phyloP scores from a whole-genome alignment of 2,888 invertebrate genomes.

The Meandrusa payeni region DNA sequence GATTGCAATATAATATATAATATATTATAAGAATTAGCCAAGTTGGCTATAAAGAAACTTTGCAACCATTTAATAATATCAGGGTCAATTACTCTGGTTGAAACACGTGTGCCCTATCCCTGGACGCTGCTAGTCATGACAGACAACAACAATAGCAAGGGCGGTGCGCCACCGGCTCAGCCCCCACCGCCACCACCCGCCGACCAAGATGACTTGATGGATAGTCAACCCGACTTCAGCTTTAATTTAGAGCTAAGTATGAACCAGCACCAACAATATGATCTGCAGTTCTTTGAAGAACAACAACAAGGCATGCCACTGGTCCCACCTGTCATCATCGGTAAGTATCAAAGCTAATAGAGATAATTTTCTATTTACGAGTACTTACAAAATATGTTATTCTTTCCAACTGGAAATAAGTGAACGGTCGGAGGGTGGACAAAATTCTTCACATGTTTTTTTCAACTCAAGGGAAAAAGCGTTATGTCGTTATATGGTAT shows the following conservation, averaged over 20 bases:
- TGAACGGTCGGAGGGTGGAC: too few relatives aligned
- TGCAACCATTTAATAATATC: neutral
- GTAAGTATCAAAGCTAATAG: constrained; percentile 46
- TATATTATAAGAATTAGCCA: too few relatives aligned
- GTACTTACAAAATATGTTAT: too few relatives aligned
- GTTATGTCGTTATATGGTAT: too few relatives aligned
- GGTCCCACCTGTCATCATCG: constrained; percentile 62
- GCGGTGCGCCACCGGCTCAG: constrained; percentile 65
- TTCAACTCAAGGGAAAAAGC: too few relatives aligned
- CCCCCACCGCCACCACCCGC: constrained; percentile 78
- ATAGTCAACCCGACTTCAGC: constrained; percentile 70
- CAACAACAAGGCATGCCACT: constrained; percentile 33
- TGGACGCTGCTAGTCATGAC: constrained; percentile 63
- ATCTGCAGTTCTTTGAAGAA: constrained; percentile 81
- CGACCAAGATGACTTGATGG: constrained; percentile 54
- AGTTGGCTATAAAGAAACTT: constrained; percentile 12
- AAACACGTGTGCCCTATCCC: constrained; percentile 37
- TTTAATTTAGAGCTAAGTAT: constrained; percentile 87
- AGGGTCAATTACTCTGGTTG: constrained; percentile 27
- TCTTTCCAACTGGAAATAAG: too few relatives aligned
- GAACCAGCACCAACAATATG: constrained; percentile 88
- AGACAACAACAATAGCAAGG: constrained; percentile 63
- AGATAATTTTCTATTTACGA: too few relatives aligned
- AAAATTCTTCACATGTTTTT: too few relatives aligned
- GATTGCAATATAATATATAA: too few relatives aligned